Percentiles rank a stretch among this genome's conserved stretches.
These are phyloP conservation scores for Actinia tenebrosa DNA, from an alignment of 64 coral and sea anemone species.

Conservation along the genomic window DNA sequence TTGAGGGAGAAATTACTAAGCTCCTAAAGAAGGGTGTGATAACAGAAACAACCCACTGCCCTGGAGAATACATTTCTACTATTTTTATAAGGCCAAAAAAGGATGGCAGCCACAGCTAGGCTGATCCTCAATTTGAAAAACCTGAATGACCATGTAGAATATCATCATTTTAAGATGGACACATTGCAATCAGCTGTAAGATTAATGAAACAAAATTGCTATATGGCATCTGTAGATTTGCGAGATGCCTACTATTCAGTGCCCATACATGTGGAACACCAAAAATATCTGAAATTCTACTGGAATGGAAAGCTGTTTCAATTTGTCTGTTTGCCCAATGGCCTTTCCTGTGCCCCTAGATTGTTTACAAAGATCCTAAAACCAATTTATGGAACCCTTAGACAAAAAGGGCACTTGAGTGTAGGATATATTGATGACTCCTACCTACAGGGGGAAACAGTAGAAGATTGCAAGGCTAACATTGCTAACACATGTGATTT, in stretches of 20 bases:
- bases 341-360: constrained; percentile 33
- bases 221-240: constrained; percentile 38
- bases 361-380: constrained; percentile 42
- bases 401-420: not conserved
- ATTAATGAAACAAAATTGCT: constrained; percentile 32
- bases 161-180: constrained; percentile 57
- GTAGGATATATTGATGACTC: constrained; percentile 17
- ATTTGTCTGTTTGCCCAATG: constrained; percentile 28
- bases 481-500: constrained; percentile 31
- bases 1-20: constrained; percentile 35
- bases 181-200: constrained; percentile 26
- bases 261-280: constrained; percentile 35
- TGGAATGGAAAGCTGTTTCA: constrained; percentile 41
- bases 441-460: constrained; percentile 1
- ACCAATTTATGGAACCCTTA: constrained; percentile 24
- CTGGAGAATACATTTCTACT: constrained; percentile 14
- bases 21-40: constrained; percentile 30
- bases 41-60: constrained; percentile 9
- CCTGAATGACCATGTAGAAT: constrained; percentile 44
- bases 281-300: constrained; percentile 32
- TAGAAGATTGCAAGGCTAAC: constrained; percentile 15
- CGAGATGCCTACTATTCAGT: not conserved
- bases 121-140: constrained; percentile 52
- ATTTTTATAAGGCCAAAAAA: constrained; percentile 12
- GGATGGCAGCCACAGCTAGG: not conserved